Conservation (phyloP, 2,113 vertebrate genomes). For the Phalacrocorax pelagicus region DNA sequence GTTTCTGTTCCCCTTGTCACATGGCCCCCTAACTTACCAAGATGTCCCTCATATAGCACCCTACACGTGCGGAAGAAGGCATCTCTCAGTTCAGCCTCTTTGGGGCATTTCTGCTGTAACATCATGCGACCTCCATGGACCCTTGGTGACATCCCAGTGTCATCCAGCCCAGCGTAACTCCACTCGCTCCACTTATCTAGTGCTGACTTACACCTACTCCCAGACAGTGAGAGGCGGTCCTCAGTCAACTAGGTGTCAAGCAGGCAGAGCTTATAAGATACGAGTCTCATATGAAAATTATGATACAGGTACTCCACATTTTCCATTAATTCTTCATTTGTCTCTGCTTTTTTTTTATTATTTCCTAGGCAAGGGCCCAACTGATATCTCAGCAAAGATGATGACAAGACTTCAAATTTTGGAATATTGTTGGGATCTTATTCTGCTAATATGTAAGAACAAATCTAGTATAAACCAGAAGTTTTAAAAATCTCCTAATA, state of each 20-base stretch:
- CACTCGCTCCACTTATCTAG: neutral
- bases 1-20: neutral
- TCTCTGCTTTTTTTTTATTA: neutral
- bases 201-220: neutral
- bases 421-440: neutral
- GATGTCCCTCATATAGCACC: neutral
- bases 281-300: neutral
- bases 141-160: neutral
- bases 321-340: neutral
- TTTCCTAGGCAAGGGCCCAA: neutral
- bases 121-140: rapidly evolving
- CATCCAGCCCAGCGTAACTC: neutral
- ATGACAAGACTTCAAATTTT: neutral
- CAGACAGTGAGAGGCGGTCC: neutral
- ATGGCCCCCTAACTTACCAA: neutral
- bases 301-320: neutral
- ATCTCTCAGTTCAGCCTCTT: neutral
- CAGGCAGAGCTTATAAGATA: neutral
- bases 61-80: rapidly evolving
- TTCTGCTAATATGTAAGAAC: neutral
- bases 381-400: neutral
- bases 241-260: neutral
- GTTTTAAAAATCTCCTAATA: neutral
- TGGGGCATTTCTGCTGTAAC: neutral
- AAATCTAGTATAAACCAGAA: neutral